Evolutionary conservation across 2,888 invertebrate species (phyloP), one percentile per base, ranked within the genome.

Genomic region (Griposia aprilina): DNA sequence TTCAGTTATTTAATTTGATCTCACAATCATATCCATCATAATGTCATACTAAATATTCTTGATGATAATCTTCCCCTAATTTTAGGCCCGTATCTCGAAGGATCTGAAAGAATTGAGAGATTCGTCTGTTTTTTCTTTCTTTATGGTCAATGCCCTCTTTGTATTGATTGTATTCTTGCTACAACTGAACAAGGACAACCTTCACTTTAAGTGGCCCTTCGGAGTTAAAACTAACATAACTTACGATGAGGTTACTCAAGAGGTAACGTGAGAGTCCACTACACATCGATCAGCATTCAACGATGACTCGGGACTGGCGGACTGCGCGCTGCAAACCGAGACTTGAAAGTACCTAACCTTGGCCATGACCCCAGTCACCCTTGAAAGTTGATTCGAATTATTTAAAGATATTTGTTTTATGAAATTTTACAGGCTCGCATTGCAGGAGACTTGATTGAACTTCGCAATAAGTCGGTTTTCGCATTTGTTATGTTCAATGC

Each of bases 401-500:
- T 91, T 90, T 93, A 93, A 94, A 94, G 85, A 92, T 90, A 92
- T 92, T 93, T 95, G 90, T 95, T 95, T 96, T 97, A 94, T 96
- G 93, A 94, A 93, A 93, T 95, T 96, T 97, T 97, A 96, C 97
- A 99, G 98, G 98, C 98, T 94, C 98, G 99, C 95, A 98, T 99
- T 93, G 99, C 99, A 93, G 97, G 97, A 93, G 99, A 99, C 97
- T 97, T 99, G 96, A 98, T 98, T 95, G 99, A 99, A 95, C 98
- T 99, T 94, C 98, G 99, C 94, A 99, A 99, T 98, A 99, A 99
- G 97, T 99, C 99, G 93, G 99, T 99, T 94, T 99, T 99, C 97
- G 99, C 99, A 95, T 99, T 99, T 98, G 98, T 99, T 97, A 99
- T 99, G 99, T 98, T 99, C 98, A 99, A 99, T 98, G 99, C 99